These are phyloP conservation scores for Cossypha dichroa DNA, from an alignment of 2,797 vertebrate genomes.

Conservation along the genomic window DNA sequence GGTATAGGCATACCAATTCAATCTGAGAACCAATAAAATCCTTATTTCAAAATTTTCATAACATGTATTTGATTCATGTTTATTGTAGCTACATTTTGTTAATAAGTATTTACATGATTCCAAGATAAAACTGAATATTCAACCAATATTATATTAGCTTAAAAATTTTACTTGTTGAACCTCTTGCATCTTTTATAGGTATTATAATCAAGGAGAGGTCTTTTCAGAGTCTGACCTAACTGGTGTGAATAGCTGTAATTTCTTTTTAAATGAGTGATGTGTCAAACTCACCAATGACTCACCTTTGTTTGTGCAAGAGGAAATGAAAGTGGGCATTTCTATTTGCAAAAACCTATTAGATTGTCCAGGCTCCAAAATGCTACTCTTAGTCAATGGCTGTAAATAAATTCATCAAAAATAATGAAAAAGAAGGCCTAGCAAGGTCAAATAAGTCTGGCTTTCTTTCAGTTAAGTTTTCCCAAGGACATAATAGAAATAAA, in stretches of 20 bases:
- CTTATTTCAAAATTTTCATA: background rate
- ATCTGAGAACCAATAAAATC: background rate
- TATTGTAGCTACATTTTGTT: background rate
- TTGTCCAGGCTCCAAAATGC: background rate
- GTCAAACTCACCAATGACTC: background rate
- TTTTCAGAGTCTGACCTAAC: background rate
- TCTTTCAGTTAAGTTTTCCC: background rate
- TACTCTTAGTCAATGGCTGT: background rate
- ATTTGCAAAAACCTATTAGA: background rate
- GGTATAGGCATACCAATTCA: background rate
- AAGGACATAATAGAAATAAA: background rate
- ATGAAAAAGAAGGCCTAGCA: background rate
- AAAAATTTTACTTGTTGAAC: background rate
- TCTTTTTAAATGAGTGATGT: background rate
- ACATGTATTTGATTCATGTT: background rate
- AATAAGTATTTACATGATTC: accelerated
- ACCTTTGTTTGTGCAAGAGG: background rate
- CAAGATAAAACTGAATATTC: background rate
- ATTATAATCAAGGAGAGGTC: background rate
- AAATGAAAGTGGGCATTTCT: background rate
- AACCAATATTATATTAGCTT: background rate
- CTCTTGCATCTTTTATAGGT: background rate
- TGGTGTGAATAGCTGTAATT: background rate
- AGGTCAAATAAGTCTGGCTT: background rate
- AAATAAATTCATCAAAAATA: background rate